Evolutionary conservation across 2,888 invertebrate species (phyloP).

Genomic region (Pristionchus mayeri): DNA sequence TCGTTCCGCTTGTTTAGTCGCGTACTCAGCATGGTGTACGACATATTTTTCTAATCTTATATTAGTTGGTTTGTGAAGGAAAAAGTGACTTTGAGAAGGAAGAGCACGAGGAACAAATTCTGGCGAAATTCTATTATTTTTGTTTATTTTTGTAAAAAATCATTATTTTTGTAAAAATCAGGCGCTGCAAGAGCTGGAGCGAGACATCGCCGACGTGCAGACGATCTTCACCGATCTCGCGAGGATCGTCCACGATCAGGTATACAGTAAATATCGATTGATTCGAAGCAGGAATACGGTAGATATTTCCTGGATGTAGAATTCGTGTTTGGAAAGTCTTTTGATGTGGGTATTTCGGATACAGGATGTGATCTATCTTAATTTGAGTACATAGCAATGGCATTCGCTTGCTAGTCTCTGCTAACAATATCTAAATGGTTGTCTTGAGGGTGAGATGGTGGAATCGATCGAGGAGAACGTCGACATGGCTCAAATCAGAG

Average conservation of each 20-base stretch:
- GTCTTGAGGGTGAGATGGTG: constrained; percentile 69
- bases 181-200: constrained; percentile 70
- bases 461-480: constrained; percentile 75
- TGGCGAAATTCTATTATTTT: no score
- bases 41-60: no score
- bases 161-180: constrained; percentile 41
- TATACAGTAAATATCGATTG: constrained; percentile 9
- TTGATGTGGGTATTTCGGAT: background rate
- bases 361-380: background rate
- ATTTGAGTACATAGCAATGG: background rate
- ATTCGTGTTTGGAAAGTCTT: no score
- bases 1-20: no score
- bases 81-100: no score
- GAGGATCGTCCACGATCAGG: constrained; percentile 73
- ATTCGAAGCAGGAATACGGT: background rate
- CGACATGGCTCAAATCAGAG: constrained; percentile 72
- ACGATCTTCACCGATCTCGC: constrained; percentile 74
- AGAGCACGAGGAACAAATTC: no score
- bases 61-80: no score
- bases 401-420: background rate
- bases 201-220: constrained; percentile 74
- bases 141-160: no score
- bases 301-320: no score
- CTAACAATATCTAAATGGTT: background rate
- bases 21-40: no score